Conservation (phyloP, 2,888 invertebrate species). For the Dolichomitus sp. region DNA sequence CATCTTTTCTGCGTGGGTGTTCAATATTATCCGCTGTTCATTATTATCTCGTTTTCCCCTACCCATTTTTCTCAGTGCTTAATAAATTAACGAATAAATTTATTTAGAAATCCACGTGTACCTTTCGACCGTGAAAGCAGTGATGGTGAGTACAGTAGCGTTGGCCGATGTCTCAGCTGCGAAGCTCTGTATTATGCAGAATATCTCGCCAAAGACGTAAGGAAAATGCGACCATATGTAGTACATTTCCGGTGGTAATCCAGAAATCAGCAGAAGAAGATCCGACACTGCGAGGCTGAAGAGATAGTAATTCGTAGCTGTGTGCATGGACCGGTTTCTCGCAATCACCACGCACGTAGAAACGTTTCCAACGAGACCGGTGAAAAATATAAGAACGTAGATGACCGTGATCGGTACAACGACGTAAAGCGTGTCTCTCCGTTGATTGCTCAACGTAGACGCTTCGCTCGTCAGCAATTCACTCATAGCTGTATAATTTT, state of each 20-base stretch:
- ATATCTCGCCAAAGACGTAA: conserved; percentile 92
- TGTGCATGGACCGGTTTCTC: conserved; percentile 93
- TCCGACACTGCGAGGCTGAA: conserved; percentile 94
- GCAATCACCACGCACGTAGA: conserved; percentile 93
- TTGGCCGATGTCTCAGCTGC: conserved; percentile 95
- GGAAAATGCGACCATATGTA: conserved; percentile 91
- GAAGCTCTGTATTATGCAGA: conserved; percentile 92
- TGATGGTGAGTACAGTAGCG: conserved; percentile 95
- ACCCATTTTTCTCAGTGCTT: too few species aligned
- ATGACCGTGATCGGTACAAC: conserved; percentile 90
- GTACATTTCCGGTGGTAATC: conserved; percentile 93
- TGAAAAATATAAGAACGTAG: conserved; percentile 91
- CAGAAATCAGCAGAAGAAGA: conserved; percentile 91
- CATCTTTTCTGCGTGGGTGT: too few species aligned
- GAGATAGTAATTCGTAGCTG: conserved; percentile 94
- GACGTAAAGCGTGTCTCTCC: conserved; percentile 88
- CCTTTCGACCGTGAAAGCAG: conserved; percentile 95
- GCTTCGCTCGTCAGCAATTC: conserved; percentile 57
- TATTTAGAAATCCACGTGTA: conserved; percentile 80
- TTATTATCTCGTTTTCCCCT: too few species aligned
- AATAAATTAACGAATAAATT: conserved; percentile 3
- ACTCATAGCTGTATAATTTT: conserved; percentile 62
- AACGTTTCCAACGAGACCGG: conserved; percentile 92
- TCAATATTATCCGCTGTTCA: too few species aligned
- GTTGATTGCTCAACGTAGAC: conserved; percentile 38